Conservation (phyloP, 2,888 invertebrate species). For the Clepsis dumicolana region DNA sequence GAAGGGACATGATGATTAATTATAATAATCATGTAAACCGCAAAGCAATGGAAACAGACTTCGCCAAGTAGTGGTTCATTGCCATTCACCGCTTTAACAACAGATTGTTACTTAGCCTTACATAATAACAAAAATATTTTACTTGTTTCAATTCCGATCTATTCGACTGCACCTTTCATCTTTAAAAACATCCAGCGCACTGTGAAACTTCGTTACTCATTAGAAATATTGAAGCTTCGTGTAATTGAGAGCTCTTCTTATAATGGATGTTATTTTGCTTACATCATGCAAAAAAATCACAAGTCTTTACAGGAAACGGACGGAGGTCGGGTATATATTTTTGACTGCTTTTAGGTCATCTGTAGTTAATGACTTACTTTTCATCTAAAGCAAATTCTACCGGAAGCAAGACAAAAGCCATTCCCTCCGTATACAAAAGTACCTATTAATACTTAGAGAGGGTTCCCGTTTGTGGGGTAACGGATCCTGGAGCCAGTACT, state of each 20-base stretch:
- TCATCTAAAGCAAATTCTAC: too few relatives aligned
- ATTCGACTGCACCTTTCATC: constrained; percentile 51
- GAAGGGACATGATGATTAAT: too few relatives aligned
- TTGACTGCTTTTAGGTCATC: constrained; percentile 24
- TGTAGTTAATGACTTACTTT: background rate
- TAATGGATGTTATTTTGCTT: constrained; percentile 31
- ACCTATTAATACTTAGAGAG: too few relatives aligned
- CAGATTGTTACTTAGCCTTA: constrained; percentile 63
- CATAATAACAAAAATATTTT: constrained; percentile 70
- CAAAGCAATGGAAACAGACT: constrained; percentile 57
- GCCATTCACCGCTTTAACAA: constrained; percentile 70
- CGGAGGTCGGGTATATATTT: constrained; percentile 1
- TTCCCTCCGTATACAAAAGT: too few relatives aligned
- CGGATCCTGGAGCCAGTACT: too few relatives aligned
- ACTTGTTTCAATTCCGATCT: constrained; percentile 60
- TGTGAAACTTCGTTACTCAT: constrained; percentile 32
- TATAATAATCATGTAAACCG: too few relatives aligned
- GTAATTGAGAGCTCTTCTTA: constrained; percentile 31
- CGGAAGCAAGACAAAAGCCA: too few relatives aligned
- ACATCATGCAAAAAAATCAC: constrained; percentile 33
- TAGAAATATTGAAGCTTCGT: background rate
- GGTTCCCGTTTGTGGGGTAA: too few relatives aligned
- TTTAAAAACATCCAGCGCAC: constrained; percentile 44
- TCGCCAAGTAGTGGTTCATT: constrained; percentile 62
- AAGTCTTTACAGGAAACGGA: constrained; percentile 31